Evolutionary conservation across 92 coral and sea anemone species (phyloP).

Genomic region (Metridium senile): DNA sequence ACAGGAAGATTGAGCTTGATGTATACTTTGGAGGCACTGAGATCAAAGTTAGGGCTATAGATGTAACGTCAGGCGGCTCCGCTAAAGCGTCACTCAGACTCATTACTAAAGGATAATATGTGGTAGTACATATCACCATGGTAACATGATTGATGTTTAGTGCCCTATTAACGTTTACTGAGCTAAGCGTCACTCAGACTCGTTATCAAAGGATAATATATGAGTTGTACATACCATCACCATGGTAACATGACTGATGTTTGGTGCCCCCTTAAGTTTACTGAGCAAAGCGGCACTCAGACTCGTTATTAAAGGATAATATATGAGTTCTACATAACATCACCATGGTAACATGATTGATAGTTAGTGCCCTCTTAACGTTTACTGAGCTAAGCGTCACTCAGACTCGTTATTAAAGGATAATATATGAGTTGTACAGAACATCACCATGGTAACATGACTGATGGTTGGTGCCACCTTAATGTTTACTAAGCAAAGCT

Average conservation of each 20-base stretch:
- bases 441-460: too few species aligned
- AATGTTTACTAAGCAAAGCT: too few species aligned
- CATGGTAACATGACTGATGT: too few species aligned
- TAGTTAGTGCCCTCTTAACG: too few species aligned
- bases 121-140: neutral
- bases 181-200: too few species aligned
- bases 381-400: too few species aligned
- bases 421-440: too few species aligned
- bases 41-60: constrained; percentile 55
- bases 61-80: constrained; percentile 68
- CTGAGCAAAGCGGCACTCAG: constrained; percentile 69
- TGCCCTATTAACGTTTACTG: neutral
- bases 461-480: too few species aligned
- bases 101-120: constrained; percentile 47
- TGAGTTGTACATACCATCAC: neutral
- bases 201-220: too few species aligned
- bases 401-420: constrained; percentile 62
- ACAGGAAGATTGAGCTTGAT: constrained; percentile 43
- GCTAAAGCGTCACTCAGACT: constrained; percentile 71
- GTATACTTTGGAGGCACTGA: constrained; percentile 71
- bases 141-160: neutral
- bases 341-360: too few species aligned
- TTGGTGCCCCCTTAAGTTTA: neutral
- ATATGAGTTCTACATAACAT: too few species aligned
- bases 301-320: constrained; percentile 53